A percentile compares a stretch with the other conserved stretches of the same genome.
phyloP scores from a whole-genome alignment of 2,888 invertebrate species.

The Thalpophila matura region DNA sequence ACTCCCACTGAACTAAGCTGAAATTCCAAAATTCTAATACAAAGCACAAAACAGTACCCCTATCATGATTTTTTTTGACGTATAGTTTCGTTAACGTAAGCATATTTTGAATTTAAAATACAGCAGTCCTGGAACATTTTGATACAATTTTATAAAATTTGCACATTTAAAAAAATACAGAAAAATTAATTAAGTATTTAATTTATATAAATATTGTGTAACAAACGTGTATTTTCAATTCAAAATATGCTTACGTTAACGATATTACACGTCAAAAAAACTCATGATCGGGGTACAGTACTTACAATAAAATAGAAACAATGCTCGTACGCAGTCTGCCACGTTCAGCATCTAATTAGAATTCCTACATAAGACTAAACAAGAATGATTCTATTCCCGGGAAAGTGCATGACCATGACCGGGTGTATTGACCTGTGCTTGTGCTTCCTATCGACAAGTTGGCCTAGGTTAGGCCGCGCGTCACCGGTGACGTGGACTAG shows the following conservation, averaged over 20 bases:
- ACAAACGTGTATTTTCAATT: too few relatives aligned
- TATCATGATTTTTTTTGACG: too few relatives aligned
- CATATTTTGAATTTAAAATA: too few relatives aligned
- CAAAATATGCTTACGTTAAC: too few relatives aligned
- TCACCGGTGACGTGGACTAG: conserved; percentile 78
- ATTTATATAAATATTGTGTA: too few relatives aligned
- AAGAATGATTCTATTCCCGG: conserved; percentile 82
- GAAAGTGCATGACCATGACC: conserved; percentile 88
- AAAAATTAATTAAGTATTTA: too few relatives aligned
- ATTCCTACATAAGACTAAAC: conserved; percentile 81
- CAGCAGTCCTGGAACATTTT: too few relatives aligned
- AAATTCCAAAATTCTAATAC: conserved; percentile 13
- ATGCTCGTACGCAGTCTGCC: conserved; percentile 48
- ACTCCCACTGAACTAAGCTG: neutral
- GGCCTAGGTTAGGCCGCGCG: conserved; percentile 87
- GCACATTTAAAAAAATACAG: too few relatives aligned
- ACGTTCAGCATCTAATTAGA: conserved; percentile 73
- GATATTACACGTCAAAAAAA: too few relatives aligned
- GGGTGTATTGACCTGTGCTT: conserved; percentile 86
- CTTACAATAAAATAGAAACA: conserved; percentile 52
- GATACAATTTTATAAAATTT: too few relatives aligned
- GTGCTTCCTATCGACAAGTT: conserved; percentile 81
- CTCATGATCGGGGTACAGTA: too few relatives aligned
- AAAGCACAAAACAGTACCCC: conserved; percentile 30
- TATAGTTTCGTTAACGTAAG: too few relatives aligned